A percentile compares a stretch with the other conserved stretches of the same genome.
Evolutionary conservation across 2,113 vertebrate genomes (phyloP).

Genomic region (Typhlomys cinereus): DNA sequence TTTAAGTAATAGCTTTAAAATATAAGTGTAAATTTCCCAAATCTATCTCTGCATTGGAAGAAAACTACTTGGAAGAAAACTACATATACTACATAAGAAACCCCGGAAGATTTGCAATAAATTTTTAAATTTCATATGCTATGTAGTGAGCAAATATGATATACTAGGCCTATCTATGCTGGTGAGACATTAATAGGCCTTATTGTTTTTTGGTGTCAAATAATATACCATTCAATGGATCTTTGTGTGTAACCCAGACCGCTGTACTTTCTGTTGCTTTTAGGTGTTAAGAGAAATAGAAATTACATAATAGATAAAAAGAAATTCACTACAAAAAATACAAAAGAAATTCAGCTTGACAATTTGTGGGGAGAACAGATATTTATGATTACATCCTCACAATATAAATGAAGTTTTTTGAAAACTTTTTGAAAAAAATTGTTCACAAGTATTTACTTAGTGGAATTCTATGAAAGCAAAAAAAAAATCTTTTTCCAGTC

Average conservation of each 20-base stretch:
- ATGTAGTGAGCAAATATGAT: not conserved
- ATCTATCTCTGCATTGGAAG: not conserved
- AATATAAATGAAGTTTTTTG: conserved; percentile 50
- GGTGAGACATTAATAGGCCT: not conserved
- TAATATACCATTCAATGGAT: conserved; percentile 32
- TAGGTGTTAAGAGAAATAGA: not conserved
- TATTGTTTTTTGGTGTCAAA: conserved; percentile 10
- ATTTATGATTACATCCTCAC: not conserved
- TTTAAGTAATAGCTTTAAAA: conserved; percentile 53
- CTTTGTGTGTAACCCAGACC: not conserved
- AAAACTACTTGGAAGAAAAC: conserved; percentile 44
- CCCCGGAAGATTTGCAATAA: not conserved
- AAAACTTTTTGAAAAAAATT: not conserved
- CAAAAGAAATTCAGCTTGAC: conserved; percentile 39
- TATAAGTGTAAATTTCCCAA: not conserved
- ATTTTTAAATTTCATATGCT: not conserved
- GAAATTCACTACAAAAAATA: conserved; percentile 24
- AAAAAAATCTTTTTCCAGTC: conserved; percentile 24
- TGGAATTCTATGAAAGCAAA: conserved; percentile 40
- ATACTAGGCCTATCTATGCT: not conserved
- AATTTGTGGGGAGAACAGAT: not conserved
- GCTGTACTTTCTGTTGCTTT: not conserved
- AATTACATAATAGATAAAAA: conserved; percentile 7
- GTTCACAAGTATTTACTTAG: conserved; percentile 51
- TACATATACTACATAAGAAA: conserved; percentile 13